Evolutionary conservation across 2,888 invertebrate genomes (phyloP), one percentile per base, ranked within the genome.

Genomic region (Latrodectus hesperus): DNA sequence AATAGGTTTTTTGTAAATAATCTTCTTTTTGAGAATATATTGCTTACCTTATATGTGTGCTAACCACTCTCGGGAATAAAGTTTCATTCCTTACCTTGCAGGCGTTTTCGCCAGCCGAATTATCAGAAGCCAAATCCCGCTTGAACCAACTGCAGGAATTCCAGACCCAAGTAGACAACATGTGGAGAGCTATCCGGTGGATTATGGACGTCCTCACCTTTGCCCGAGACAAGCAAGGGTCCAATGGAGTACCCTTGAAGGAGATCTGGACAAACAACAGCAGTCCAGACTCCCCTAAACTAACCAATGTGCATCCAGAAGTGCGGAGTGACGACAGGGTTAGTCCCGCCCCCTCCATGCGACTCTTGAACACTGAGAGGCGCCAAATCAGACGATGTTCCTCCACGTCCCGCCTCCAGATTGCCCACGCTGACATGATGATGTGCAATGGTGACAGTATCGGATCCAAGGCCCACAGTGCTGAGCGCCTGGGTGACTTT

Each of bases 101-200:
- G 94, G 98, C 99, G 0, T 99, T 99, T 92, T 98, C 98, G 4
- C 95, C 96, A 80, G 95, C 95, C 8, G 99, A 99, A 92, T 92
- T 98, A 51, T 95, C 95, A 89, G 94, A 95, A 5, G 97, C 98
- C 82, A 97, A 96, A 92, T 96, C 97, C 91, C 95, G 97, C 85
- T 93, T 99, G 67, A 93, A 94, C 0, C 96, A 96, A 91, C 93
- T 99, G 52, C 96, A 96, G 91, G 96, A 96, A 79, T 94, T 98
- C 68, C 98, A 98, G 91, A 93, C 95, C 55, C 96, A 95, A 91
- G 93, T 99, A 72, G 99, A 99, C 91, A 93, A 94, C 0, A 95
- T 97, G 5, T 99, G 99, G 99, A 97, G 97, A 91, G 95, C 96
- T 26, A 96, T 97, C 70, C 95, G 99, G 22, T 99, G 99, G 99